Conservation (phyloP, 2,797 vertebrate species). For the Falco columbarius region DNA sequence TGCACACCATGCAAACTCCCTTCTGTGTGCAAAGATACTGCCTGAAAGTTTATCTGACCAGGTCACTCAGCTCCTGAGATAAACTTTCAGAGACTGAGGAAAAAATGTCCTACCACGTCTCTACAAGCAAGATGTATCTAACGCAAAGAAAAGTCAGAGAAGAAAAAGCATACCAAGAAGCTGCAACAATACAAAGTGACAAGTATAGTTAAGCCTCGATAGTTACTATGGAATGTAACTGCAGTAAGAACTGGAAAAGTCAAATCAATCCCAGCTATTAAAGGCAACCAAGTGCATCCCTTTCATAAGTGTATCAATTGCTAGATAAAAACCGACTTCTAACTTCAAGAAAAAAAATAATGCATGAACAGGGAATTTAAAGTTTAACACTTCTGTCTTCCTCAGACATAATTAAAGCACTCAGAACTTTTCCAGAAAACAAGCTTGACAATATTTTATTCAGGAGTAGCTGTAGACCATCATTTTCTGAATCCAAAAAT, state of each 20-base stretch:
- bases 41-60: background rate
- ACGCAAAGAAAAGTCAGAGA: background rate
- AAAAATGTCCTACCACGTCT: background rate
- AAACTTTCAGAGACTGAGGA: background rate
- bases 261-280: background rate
- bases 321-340: background rate
- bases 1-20: background rate
- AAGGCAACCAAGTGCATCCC: background rate
- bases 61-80: background rate
- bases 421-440: background rate
- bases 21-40: background rate
- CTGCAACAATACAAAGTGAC: background rate
- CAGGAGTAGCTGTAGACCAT: background rate
- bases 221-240: background rate
- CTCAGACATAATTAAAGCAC: background rate
- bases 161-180: background rate
- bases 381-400: background rate
- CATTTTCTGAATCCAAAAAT: conserved; percentile 24
- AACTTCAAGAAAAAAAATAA: background rate
- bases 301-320: background rate
- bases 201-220: background rate
- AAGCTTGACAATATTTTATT: background rate
- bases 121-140: background rate
- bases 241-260: background rate
- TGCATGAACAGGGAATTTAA: background rate